These are phyloP conservation scores for Drosophila putrida DNA, from an alignment of 2,888 invertebrate species.

Conservation along the genomic window DNA sequence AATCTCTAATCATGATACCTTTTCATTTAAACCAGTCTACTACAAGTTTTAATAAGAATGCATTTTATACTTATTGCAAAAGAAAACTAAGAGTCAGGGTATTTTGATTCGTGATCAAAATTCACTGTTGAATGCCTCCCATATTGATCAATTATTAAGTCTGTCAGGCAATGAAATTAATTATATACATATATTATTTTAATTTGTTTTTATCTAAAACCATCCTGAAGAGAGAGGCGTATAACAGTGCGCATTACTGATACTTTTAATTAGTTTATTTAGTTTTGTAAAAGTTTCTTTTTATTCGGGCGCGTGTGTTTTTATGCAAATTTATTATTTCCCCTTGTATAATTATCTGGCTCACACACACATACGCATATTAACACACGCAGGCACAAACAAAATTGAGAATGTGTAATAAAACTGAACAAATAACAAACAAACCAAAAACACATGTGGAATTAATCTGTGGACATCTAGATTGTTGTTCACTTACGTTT, in stretches of 20 bases:
- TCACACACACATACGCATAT: conserved; percentile 22
- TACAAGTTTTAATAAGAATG: no score
- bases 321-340: conserved; percentile 21
- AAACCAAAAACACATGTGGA: neutral
- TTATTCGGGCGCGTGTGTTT: conserved; percentile 48
- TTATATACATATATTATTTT: conserved; percentile 29
- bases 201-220: conserved; percentile 9
- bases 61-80: no score
- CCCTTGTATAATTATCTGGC: conserved; percentile 65
- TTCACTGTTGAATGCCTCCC: neutral
- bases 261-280: conserved; percentile 71
- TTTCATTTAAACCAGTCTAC: no score
- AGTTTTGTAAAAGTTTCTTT: conserved; percentile 50
- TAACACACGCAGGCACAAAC: conserved; percentile 16
- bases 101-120: no score
- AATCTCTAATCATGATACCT: no score
- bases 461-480: neutral
- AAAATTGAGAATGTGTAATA: conserved; percentile 58
- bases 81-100: no score
- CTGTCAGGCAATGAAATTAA: conserved; percentile 5
- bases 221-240: conserved; percentile 12
- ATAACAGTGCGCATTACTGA: conserved; percentile 52
- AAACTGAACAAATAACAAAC: conserved; percentile 29
- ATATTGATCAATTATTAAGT: neutral
- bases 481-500: neutral